phyloP scores from a whole-genome alignment of 2,888 invertebrate species.

The Sipha maydis region DNA sequence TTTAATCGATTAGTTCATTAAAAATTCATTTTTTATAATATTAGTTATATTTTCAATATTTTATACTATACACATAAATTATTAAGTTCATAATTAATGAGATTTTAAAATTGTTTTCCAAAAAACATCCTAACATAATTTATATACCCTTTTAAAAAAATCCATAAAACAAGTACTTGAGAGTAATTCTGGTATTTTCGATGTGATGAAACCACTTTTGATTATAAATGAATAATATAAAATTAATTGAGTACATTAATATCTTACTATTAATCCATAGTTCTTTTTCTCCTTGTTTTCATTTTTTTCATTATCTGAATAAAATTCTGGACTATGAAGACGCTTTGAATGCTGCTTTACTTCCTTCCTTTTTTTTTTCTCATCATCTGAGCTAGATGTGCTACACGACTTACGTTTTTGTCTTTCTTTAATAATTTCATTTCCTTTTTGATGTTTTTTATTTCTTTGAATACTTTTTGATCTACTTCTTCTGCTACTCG shows the following conservation, averaged over 20 bases:
- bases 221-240: too few species aligned
- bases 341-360: constrained; percentile 1
- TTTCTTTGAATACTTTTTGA: constrained; percentile 2
- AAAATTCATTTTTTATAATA: too few species aligned
- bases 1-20: too few species aligned
- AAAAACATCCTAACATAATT: too few species aligned
- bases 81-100: too few species aligned
- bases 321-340: neutral
- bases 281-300: neutral
- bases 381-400: constrained; percentile 39
- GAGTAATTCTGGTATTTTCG: too few species aligned
- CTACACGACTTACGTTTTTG: constrained; percentile 63
- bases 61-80: too few species aligned
- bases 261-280: constrained; percentile 46
- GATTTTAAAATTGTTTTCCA: too few species aligned
- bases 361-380: neutral
- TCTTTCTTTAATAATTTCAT: constrained; percentile 63
- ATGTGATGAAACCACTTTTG: too few species aligned
- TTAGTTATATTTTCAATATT: too few species aligned
- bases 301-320: constrained; percentile 41
- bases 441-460: constrained; percentile 5
- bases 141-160: too few species aligned
- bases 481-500: neutral
- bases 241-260: neutral
- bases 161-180: too few species aligned